Base-by-base conservation (phyloP, 1,140 invertebrate genomes). In the Drosophila suzukii region DNA sequence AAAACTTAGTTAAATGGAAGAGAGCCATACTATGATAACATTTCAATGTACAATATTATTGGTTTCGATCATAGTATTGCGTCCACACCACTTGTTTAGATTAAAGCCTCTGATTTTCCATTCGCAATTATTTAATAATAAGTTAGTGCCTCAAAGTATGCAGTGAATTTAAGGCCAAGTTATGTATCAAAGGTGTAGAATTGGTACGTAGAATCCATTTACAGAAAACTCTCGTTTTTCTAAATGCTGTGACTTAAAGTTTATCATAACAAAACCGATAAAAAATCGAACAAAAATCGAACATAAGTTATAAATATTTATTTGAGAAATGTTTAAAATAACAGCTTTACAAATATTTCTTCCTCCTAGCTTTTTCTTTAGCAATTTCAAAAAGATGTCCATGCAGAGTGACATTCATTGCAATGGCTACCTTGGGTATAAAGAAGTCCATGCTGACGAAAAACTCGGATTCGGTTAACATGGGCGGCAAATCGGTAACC, bases 391-490 rank as follows among this genome's bases (percentile, higher is more conserved):
- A 71, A 11, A 88, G 57, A 38, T 36, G 72, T 1, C 72, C 83
- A 3, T 39, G 27, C 0, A 74, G 10, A 0, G 83, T 80, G 1
- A 80, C 5, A 46, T 88, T 88, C n/a, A 79, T 20, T 4, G 62
- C 44, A 36, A 3, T 15, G 0, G 62, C 65, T 3, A 62, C 47
- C 15, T 39, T 73, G 8, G 83, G 83, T 47, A 83, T 24, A 41
- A 77, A 80, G 30, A 86, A 62, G 47, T 73, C 70, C 13, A 88
- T 38, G n/a, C 63, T 13, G 0, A 71, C 47, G 0, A 47, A 10
- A 34, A 88, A 88, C 2, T 74, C 72, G 0, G 67, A 77, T 56
- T 88, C 83, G 2, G 56, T 55, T 5, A 88, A 44, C 36, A 77
- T 27, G 4, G 83, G 76, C 6, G 83, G 83, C 24, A 88, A 34